These are phyloP conservation scores for Discoglossus pictus DNA, from an alignment of 2,797 vertebrate genomes.

Conservation along the genomic window DNA sequence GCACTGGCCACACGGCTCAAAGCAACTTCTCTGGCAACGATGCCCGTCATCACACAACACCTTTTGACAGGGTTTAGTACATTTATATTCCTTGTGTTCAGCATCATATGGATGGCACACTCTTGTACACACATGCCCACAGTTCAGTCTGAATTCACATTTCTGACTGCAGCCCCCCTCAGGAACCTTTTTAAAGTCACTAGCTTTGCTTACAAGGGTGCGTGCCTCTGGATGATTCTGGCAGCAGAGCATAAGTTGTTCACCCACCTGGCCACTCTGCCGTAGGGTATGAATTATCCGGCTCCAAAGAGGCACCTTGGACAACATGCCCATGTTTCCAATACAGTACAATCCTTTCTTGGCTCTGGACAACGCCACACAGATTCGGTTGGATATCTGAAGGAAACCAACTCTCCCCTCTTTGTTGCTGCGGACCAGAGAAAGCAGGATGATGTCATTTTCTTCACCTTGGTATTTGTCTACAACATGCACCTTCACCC, in stretches of 20 bases:
- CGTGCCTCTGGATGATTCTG: conserved; percentile 85
- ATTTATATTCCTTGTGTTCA: conserved; percentile 79
- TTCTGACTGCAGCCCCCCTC: conserved; percentile 88
- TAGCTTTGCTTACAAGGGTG: conserved; percentile 67
- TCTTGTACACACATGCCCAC: conserved; percentile 86
- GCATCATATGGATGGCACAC: conserved; percentile 88
- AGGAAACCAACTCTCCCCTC: conserved; percentile 84
- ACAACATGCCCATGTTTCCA: conserved; percentile 83
- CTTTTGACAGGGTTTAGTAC: conserved; percentile 81
- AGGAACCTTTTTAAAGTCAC: conserved; percentile 82
- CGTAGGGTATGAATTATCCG: conserved; percentile 80
- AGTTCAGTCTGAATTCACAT: conserved; percentile 84
- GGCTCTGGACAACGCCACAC: conserved; percentile 90
- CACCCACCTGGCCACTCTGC: conserved; percentile 74
- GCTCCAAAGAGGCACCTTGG: conserved; percentile 83
- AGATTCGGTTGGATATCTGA: conserved; percentile 87
- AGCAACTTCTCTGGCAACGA: conserved; percentile 73
- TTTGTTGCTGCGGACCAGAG: conserved; percentile 88
- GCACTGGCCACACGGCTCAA: conserved; percentile 74
- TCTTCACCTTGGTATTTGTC: conserved; percentile 97
- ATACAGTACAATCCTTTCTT: conserved; percentile 91
- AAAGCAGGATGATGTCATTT: conserved; percentile 93
- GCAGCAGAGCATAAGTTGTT: conserved; percentile 77
- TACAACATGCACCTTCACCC: conserved; percentile 90
- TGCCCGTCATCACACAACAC: conserved; percentile 79